Evolutionary conservation across 2,113 vertebrate species (phyloP).

Genomic region (Genyomyrus donnyi): DNA sequence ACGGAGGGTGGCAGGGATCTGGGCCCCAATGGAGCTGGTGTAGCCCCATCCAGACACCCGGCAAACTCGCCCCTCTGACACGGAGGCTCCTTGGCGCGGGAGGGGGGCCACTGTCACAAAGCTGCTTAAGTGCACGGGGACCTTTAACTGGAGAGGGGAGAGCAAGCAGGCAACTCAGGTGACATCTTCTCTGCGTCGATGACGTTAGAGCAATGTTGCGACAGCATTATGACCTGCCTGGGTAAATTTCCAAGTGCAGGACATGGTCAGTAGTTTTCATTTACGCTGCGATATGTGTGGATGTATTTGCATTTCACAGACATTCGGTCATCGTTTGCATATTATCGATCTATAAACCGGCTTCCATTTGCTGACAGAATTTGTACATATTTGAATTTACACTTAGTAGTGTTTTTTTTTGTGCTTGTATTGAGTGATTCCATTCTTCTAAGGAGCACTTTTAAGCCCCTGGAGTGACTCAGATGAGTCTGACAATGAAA

Average conservation of each 20-base stretch:
- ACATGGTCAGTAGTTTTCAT: neutral
- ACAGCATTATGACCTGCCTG: neutral
- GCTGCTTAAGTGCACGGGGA: conserved; percentile 53
- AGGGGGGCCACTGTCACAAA: conserved; percentile 58
- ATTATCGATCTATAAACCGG: neutral
- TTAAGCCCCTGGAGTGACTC: neutral
- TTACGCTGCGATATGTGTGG: neutral
- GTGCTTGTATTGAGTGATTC: neutral
- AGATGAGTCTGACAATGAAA: neutral
- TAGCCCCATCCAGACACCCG: conserved; percentile 68
- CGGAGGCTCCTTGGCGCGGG: conserved; percentile 49
- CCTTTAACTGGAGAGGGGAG: conserved; percentile 47
- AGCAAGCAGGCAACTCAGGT: neutral
- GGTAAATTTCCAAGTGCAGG: neutral
- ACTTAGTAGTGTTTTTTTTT: neutral
- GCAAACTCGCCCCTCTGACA: conserved; percentile 54
- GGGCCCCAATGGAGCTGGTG: conserved; percentile 37
- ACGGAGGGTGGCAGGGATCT: conserved; percentile 46
- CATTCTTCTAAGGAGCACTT: neutral
- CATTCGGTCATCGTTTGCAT: neutral
- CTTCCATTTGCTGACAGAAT: neutral
- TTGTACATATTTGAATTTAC: neutral
- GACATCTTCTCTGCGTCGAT: neutral
- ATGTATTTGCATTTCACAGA: neutral
- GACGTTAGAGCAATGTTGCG: neutral